Percentiles rank a stretch among this genome's conserved stretches.
Evolutionary conservation across 2,888 invertebrate genomes (phyloP).

Genomic region (Lordiphosa fenestrarum): DNA sequence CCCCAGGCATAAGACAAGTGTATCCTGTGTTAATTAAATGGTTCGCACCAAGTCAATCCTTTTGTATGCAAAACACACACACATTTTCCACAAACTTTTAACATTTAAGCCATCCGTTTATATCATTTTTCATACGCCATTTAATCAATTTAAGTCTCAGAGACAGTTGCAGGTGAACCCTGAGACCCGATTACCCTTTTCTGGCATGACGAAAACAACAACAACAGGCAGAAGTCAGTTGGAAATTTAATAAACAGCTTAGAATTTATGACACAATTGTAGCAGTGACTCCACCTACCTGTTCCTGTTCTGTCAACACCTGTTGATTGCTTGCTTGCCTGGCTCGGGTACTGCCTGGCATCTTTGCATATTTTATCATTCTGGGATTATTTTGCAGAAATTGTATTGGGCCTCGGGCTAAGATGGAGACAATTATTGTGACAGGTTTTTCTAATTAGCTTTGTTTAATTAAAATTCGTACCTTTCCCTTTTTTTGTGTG

Average conservation of each 20-base stretch:
- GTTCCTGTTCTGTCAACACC: constrained; percentile 44
- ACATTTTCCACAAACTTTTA: background rate
- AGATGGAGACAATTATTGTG: constrained; percentile 12
- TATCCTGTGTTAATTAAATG: no score
- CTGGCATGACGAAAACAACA: constrained; percentile 3
- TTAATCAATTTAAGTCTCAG: background rate
- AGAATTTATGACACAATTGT: constrained; percentile 46
- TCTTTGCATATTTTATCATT: constrained; percentile 48
- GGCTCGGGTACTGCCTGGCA: constrained; percentile 41
- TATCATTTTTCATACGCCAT: constrained; percentile 1
- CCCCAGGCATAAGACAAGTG: no score
- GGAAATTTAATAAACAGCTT: constrained; percentile 39
- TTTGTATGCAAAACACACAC: no score
- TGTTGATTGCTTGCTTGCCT: constrained; percentile 60
- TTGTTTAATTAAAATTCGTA: constrained; percentile 5
- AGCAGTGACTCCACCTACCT: constrained; percentile 6
- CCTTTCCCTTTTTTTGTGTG: background rate
- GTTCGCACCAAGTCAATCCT: no score
- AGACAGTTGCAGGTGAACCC: background rate
- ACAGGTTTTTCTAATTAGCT: background rate
- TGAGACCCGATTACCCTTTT: constrained; percentile 1
- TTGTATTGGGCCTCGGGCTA: constrained; percentile 15
- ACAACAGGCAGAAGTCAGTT: constrained; percentile 21
- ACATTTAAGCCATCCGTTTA: background rate
- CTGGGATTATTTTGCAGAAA: constrained; percentile 29